These are phyloP conservation scores for Cynopterus sphinx DNA, from an alignment of 2,797 vertebrate genomes.

Conservation along the genomic window DNA sequence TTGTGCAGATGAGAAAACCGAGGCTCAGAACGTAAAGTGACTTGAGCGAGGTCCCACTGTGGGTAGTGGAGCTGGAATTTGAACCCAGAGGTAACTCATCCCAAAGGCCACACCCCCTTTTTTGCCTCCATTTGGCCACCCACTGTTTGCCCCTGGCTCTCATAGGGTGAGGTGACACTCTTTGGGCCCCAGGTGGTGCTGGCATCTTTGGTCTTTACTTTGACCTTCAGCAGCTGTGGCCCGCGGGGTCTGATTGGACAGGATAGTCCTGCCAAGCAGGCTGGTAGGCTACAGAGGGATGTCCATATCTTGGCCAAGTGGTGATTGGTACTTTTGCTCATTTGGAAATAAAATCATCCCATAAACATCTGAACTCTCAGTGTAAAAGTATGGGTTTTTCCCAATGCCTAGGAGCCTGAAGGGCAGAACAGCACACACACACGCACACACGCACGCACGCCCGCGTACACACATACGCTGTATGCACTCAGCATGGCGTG, in stretches of 20 bases:
- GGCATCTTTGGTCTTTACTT: neutral
- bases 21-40: neutral
- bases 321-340: neutral
- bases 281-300: fast-evolving
- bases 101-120: fast-evolving
- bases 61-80: neutral
- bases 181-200: neutral
- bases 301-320: neutral
- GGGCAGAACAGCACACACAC: neutral
- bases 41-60: fast-evolving
- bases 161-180: neutral
- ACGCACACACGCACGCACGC: no score
- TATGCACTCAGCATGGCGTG: neutral
- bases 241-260: neutral
- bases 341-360: neutral
- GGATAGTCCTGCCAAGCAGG: neutral
- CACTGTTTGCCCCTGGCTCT: neutral
- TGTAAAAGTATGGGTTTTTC: neutral
- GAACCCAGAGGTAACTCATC: neutral
- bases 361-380: neutral
- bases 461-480: neutral
- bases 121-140: neutral
- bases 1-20: neutral
- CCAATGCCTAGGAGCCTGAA: neutral
- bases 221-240: fast-evolving